Percentiles rank a stretch among this genome's conserved stretches.
phyloP scores from a whole-genome alignment of 2,113 vertebrate genomes.

The Peromyscus leucopus region DNA sequence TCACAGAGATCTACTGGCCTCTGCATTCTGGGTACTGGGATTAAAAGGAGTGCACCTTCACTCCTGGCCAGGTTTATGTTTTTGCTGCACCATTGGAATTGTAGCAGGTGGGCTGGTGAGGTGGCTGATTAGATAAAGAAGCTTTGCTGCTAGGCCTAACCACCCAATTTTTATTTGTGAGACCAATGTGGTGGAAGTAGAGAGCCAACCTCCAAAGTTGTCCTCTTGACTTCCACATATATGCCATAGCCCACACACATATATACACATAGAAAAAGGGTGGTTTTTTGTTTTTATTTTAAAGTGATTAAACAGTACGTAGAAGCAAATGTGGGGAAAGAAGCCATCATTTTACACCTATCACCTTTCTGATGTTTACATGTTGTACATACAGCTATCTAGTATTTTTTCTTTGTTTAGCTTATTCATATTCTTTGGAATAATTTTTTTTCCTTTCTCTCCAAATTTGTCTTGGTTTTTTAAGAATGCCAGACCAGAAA shows the following conservation, averaged over 20 bases:
- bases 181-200: background rate
- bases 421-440: background rate
- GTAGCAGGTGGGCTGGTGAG: background rate
- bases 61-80: background rate
- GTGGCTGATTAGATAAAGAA: background rate
- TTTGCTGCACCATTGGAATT: background rate
- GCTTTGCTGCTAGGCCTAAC: background rate
- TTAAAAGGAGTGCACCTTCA: background rate
- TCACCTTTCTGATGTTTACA: background rate
- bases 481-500: constrained; percentile 91
- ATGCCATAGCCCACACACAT: background rate
- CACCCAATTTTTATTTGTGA: background rate
- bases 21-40: background rate
- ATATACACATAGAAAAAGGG: background rate
- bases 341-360: background rate
- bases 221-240: background rate
- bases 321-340: background rate
- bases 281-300: background rate
- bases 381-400: constrained; percentile 36
- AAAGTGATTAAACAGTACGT: background rate
- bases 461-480: constrained; percentile 78
- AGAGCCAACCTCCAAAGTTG: background rate
- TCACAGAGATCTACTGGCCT: background rate
- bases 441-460: constrained; percentile 63
- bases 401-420: background rate